Evolutionary conservation across 2,113 vertebrate genomes (phyloP).

Genomic region (Sprattus sprattus): DNA sequence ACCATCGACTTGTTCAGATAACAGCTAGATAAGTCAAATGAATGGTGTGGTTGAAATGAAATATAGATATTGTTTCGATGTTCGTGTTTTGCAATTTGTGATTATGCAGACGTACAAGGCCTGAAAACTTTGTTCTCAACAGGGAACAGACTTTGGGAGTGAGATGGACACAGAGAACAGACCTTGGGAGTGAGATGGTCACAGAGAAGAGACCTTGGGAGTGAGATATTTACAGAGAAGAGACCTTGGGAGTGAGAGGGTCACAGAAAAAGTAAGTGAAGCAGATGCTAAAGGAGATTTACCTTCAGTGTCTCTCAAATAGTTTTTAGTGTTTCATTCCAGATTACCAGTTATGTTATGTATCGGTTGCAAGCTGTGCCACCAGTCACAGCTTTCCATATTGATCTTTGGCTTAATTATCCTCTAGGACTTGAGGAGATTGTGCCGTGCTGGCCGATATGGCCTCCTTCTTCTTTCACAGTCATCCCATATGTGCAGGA

Average conservation of each 20-base stretch:
- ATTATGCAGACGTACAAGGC: slow-evolving; percentile 42
- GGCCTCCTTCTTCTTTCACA: slow-evolving; percentile 27
- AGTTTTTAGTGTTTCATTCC: background rate
- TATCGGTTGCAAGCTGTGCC: background rate
- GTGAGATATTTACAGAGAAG: background rate
- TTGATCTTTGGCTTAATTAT: slow-evolving; percentile 12
- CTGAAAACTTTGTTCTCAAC: slow-evolving; percentile 25
- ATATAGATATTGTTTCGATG: too few species aligned
- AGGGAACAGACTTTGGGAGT: background rate
- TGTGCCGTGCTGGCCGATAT: slow-evolving; percentile 32
- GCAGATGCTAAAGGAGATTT: background rate
- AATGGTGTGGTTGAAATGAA: too few species aligned
- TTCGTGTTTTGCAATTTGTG: slow-evolving; percentile 29
- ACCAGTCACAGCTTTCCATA: slow-evolving; percentile 26
- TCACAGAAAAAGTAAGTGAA: slow-evolving; percentile 23
- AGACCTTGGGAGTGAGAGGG: slow-evolving; percentile 26
- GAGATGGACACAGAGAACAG: slow-evolving; percentile 15
- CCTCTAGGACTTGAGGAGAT: slow-evolving; percentile 45
- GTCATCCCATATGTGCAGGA: slow-evolving; percentile 51
- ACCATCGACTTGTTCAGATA: too few species aligned
- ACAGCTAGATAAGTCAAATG: too few species aligned
- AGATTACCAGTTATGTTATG: background rate
- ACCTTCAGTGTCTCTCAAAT: background rate
- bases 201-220: background rate
- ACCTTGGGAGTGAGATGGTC: slow-evolving; percentile 27